phyloP scores from a whole-genome alignment of 2,888 invertebrate genomes.

The Cetonia aurata region DNA sequence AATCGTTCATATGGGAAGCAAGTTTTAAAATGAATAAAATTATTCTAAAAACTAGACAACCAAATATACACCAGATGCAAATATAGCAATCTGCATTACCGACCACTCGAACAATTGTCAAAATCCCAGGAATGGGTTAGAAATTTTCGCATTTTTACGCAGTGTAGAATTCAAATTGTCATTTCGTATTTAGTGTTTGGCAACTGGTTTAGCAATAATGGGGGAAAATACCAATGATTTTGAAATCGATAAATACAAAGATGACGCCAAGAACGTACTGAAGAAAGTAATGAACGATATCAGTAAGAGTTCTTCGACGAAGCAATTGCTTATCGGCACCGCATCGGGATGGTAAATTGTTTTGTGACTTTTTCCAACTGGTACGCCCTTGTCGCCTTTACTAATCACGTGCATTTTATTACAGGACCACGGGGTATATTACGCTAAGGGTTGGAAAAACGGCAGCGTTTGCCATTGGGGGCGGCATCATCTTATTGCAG shows the following conservation, averaged over 20 bases:
- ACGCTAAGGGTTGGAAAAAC: constrained; percentile 71
- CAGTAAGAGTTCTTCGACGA: constrained; percentile 82
- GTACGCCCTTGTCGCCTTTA: too few relatives aligned
- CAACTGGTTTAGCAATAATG: neutral
- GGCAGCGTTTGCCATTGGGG: constrained; percentile 70
- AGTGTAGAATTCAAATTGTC: neutral
- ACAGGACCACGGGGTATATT: constrained; percentile 70
- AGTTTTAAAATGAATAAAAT: too few relatives aligned
- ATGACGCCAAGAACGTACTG: constrained; percentile 41
- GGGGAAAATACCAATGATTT: constrained; percentile 11
- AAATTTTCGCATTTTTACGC: neutral
- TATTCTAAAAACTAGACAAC: too few relatives aligned
- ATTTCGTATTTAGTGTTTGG: neutral
- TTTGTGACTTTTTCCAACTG: too few relatives aligned
- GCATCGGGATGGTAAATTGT: constrained; percentile 83
- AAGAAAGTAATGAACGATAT: constrained; percentile 63
- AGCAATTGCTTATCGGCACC: constrained; percentile 85
- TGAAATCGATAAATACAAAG: constrained; percentile 36
- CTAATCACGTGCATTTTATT: neutral
- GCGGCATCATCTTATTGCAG: constrained; percentile 69
- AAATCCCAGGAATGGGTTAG: neutral
- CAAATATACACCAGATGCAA: too few relatives aligned
- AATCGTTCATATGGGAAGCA: too few relatives aligned
- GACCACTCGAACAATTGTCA: neutral
- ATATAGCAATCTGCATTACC: neutral